phyloP scores from a whole-genome alignment of 2,888 invertebrate species.

The Drosophila mimica region DNA sequence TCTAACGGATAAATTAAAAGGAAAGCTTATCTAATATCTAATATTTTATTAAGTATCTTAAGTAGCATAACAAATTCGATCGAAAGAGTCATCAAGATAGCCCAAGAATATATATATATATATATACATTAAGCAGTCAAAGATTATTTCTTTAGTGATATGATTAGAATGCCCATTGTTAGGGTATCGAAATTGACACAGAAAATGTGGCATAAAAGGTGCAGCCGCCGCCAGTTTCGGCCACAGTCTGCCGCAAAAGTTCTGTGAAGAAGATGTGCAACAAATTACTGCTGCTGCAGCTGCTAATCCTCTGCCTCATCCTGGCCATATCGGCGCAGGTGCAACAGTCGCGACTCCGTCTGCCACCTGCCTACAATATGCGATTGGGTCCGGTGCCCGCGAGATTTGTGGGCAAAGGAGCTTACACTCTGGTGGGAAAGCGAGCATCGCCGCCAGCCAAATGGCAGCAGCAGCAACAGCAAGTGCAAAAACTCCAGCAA shows the following conservation, averaged over 20 bases:
- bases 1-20: background rate
- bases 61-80: background rate
- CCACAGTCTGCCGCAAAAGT: conserved; percentile 52
- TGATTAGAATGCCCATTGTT: background rate
- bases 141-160: background rate
- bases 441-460: conserved; percentile 27
- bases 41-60: background rate
- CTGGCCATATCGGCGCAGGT: conserved; percentile 16
- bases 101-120: background rate
- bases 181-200: conserved; percentile 42
- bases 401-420: conserved; percentile 60
- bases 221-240: conserved; percentile 2
- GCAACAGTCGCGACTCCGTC: conserved; percentile 40
- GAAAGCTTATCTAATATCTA: background rate
- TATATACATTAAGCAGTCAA: background rate
- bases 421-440: conserved; percentile 53
- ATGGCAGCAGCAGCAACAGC: conserved; percentile 29
- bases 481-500: conserved; percentile 12
- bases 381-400: conserved; percentile 39
- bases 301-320: conserved; percentile 33
- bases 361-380: conserved; percentile 48
- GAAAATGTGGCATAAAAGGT: conserved; percentile 63
- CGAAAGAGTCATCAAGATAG: background rate
- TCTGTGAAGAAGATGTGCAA: conserved; percentile 61
- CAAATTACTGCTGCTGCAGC: conserved; percentile 26